Evolutionary conservation across 2,797 vertebrate genomes (phyloP).

Genomic region (Girardinus metallicus): DNA sequence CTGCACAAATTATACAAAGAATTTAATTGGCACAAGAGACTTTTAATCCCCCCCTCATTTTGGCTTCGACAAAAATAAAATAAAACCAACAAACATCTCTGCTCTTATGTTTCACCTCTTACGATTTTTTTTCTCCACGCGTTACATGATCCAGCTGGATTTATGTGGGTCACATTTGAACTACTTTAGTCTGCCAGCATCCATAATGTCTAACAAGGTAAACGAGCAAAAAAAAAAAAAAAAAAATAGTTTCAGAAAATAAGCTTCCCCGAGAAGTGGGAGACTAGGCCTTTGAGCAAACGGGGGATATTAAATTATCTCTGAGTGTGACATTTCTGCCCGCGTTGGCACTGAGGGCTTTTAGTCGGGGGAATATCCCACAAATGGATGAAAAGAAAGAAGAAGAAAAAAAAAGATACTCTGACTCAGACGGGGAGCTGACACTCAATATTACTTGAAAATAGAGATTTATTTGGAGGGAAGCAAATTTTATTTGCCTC

Average conservation of each 20-base stretch:
- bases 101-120: conserved; percentile 38
- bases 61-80: conserved; percentile 31
- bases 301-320: conserved; percentile 21
- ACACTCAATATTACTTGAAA: conserved; percentile 24
- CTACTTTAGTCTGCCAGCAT: conserved; percentile 33
- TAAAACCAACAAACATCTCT: not conserved
- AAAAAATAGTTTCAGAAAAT: conserved; percentile 39
- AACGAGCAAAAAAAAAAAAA: conserved; percentile 6
- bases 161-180: conserved; percentile 42
- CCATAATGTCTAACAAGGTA: conserved; percentile 44
- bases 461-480: conserved; percentile 28
- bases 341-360: conserved; percentile 15
- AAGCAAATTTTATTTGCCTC: conserved; percentile 20
- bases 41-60: conserved; percentile 43
- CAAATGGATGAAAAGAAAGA: conserved; percentile 10
- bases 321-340: conserved; percentile 18
- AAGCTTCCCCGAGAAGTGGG: conserved; percentile 25
- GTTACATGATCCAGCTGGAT: conserved; percentile 53
- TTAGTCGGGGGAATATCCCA: conserved; percentile 16
- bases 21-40: conserved; percentile 41
- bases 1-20: conserved; percentile 44
- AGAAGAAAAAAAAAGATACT: not conserved
- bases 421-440: conserved; percentile 24
- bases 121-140: conserved; percentile 23
- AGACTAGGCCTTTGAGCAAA: conserved; percentile 25